Base-by-base conservation (phyloP, 2,113 vertebrate genomes). In the Chionodraco myersi region DNA sequence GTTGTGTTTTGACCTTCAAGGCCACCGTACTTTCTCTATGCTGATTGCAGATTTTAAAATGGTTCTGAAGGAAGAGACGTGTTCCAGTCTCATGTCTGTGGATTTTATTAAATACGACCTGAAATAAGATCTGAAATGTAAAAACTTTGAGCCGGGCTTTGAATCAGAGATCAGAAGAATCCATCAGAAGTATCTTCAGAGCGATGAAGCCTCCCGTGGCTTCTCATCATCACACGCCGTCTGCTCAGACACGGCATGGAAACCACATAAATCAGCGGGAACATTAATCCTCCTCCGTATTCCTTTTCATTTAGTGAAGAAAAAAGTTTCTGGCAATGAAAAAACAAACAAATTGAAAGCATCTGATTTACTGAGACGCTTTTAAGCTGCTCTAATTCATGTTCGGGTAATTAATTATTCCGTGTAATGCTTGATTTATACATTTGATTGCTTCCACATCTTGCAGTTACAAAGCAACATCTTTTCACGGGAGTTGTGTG, bases 121-220 rank as follows among this genome's bases (percentile, higher is more conserved):
- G 15, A n/a, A n/a, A n/a, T n/a, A 10, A 23, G 34, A 59, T 63
- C 58, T 30, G 0, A 54, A 36, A 7, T 18, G 6, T 10, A 58
- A 16, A 34, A 26, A 12, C 36, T 75, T 57, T 44, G 52, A 53
- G 7, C 52, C 49, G 78, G 23, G 49, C 49, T 62, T 56, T 72
- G 10, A 58, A 56, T 61, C 48, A 7, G 0, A 48, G 61, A 77
- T 72, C 60, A 66, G 61, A 72, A 12, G 54, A 34, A 36, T 72
- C 23, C 18, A 36, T 74, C 4, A 52, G 0, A 49, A 4, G 3
- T 56, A 61, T 61, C 53, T 26, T 36, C 48, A 16, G 47, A 60
- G 1, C 36, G 5, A 63, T 36, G 10, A 12, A 56, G 62, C 47
- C 6, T 48, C 36, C 48, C 15, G 71, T 63, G 74, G 56, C 10